These are phyloP conservation scores for Pristionchus mayeri DNA, from an alignment of 2,888 invertebrate species.

Conservation along the genomic window DNA sequence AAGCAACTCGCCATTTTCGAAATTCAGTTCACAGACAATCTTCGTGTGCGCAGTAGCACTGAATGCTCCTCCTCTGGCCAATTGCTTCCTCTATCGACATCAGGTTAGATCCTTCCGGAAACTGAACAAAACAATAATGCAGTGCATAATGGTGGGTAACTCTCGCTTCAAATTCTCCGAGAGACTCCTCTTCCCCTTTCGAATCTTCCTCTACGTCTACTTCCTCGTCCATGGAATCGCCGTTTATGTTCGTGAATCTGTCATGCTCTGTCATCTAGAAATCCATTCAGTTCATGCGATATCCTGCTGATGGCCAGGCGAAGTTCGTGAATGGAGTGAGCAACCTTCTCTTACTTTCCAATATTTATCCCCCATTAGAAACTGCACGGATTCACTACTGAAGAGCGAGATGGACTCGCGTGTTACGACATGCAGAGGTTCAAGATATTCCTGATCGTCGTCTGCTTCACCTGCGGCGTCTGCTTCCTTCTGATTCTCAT, in stretches of 20 bases:
- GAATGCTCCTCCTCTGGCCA: slow-evolving; percentile 23
- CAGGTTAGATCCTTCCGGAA: background rate
- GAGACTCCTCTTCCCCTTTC: background rate
- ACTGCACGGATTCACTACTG: background rate
- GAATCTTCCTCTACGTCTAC: background rate
- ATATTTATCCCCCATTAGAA: background rate
- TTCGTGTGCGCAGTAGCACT: slow-evolving; percentile 27
- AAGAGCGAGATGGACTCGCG: background rate
- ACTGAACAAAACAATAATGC: background rate
- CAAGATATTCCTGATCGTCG: background rate
- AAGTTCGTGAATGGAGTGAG: background rate
- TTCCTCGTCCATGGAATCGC: background rate
- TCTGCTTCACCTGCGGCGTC: slow-evolving; percentile 11
- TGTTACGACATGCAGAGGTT: slow-evolving; percentile 6
- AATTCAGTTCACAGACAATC: background rate
- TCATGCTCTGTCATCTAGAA: background rate
- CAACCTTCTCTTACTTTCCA: background rate
- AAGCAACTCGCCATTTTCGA: background rate
- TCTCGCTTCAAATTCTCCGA: slow-evolving; percentile 29
- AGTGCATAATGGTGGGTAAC: slow-evolving; percentile 8
- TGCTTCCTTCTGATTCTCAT: background rate
- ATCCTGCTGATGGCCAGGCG: background rate
- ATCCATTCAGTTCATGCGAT: background rate
- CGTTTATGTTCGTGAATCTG: background rate
- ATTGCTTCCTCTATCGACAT: slow-evolving; percentile 36